phyloP scores from a whole-genome alignment of 2,797 vertebrate genomes.

The Onychomys torridus region DNA sequence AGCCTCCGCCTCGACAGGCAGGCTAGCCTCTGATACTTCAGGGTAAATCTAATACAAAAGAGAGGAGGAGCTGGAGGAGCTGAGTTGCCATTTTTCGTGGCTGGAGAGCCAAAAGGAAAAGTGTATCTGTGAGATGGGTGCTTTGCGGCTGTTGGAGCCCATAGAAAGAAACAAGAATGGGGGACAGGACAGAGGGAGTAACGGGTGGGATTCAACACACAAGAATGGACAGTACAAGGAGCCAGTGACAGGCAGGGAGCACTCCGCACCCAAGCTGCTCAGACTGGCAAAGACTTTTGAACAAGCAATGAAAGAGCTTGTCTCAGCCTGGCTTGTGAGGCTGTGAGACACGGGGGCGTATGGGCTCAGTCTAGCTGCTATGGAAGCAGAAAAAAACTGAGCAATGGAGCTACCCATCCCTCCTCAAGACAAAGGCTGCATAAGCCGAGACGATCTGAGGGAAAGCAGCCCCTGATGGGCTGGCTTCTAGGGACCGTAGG shows the following conservation, averaged over 20 bases:
- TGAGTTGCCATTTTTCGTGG: neutral
- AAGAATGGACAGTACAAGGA: neutral
- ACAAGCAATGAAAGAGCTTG: neutral
- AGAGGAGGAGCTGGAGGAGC: neutral
- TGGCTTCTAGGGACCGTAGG: neutral
- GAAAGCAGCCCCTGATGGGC: neutral
- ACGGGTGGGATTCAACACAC: neutral
- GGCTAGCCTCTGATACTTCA: neutral
- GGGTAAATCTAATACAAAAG: neutral
- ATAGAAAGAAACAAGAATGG: neutral
- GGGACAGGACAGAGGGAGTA: too few species aligned
- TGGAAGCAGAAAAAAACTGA: neutral
- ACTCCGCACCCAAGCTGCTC: neutral
- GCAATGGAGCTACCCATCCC: neutral
- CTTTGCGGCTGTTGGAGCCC: neutral
- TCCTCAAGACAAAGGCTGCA: neutral
- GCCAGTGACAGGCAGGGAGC: neutral
- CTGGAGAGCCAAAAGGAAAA: neutral
- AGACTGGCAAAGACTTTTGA: neutral
- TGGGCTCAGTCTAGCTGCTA: neutral
- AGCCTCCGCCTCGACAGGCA: neutral
- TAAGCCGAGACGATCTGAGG: neutral
- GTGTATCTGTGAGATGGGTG: neutral
- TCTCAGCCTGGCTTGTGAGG: neutral
- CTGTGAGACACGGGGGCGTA: neutral